Base-by-base conservation (phyloP, 2,113 vertebrate genomes). In the Leptodactylus fuscus region DNA sequence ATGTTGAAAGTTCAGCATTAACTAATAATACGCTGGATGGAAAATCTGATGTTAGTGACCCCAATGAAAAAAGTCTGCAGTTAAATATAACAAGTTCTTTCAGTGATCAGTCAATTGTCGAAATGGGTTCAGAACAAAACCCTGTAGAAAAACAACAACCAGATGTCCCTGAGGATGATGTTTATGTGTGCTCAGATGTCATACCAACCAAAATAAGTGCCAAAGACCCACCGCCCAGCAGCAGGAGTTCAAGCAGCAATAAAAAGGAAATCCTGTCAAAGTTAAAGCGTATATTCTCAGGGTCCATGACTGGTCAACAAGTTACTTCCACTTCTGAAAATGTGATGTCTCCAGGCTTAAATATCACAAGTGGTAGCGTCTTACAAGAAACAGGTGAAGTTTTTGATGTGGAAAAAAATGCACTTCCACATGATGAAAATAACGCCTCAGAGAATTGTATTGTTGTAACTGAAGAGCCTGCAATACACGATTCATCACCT, bases 211-310 rank as follows among this genome's bases (percentile, higher is more conserved):
- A 22, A 38, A 51, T 16, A 51, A 36, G 10, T 38, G 12, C 34
- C 36, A 41, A 79, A 41, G 51, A 60, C 29, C 22, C 2, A 16
- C 9, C 22, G 13, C 77, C 38, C 12, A 62, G 22, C 24, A 62
- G 13, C 13, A 60, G 36, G 13, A 44, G 36, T 41, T 38, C 36
- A 80, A 18, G 22, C 15, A 58, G 13, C 7, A 60, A 48, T 48
- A 75, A 49, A 51, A 49, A 62, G 18, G 77, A 62, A 29, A 27
- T 80, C 15, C 1, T 80, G 15, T 80, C 77, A 8, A 80, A 60
- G 62, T 80, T 80, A 62, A 80, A 80, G 58, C 53, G 20, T 20
- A 80, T 80, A 41, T 80, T 53, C 8, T 27, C 27, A 10, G 53
- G 34, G 10, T 62, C 77, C 18, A 15, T 9, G n/a, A 27, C n/a